Base-by-base conservation (phyloP, 2,888 invertebrate genomes). In the Noctuana brunneofusca region DNA sequence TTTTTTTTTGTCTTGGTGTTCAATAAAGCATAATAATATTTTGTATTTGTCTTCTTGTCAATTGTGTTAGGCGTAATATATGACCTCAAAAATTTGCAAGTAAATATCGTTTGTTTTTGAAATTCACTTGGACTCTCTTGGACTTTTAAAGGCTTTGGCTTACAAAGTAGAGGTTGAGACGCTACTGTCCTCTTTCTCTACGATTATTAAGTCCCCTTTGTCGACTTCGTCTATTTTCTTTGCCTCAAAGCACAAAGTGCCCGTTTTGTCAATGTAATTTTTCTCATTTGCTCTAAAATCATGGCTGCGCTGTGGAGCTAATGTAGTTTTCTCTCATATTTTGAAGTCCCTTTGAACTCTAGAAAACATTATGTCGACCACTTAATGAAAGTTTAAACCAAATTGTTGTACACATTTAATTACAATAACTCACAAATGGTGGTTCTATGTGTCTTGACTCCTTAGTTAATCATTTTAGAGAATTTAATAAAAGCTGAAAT, bases 281-380 rank as follows among this genome's bases (percentile, higher is more conserved):
- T 63, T 63, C 62, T 50, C 49, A 63, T 63, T 63, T 63, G 50
- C 62, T 63, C 30, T 56, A 56, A 63, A 63, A 63, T 63, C 56
- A 18, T 41, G 56, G 56, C 20, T 20, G 63, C 49, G 38, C 56
- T 63, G 41, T 50, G 30, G 9, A 18, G 55, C 63, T 63, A 63
- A 63, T 56, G 41, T 50, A 49, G 56, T 63, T 55, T 56, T 18
- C 50, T 27, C 41, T 16, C 46, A n/a, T 20, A 22, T 20, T 20
- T 60, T 38, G 11, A 30, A 38, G 38, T 22, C 41, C 16, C 63
- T 63, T 63, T 63, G 56, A 56, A 16, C 41, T 20, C 12, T 30
- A 22, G 24, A 12, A 55, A 41, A 49, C 49, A 35, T 59, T 30
- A 22, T 55, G 18, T 49, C 20, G 32, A 9, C 32, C 30, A 22